Evolutionary conservation across 2,888 invertebrate species (phyloP), one percentile per base, ranked within the genome.

Genomic region (Digitonthophagus gazella): DNA sequence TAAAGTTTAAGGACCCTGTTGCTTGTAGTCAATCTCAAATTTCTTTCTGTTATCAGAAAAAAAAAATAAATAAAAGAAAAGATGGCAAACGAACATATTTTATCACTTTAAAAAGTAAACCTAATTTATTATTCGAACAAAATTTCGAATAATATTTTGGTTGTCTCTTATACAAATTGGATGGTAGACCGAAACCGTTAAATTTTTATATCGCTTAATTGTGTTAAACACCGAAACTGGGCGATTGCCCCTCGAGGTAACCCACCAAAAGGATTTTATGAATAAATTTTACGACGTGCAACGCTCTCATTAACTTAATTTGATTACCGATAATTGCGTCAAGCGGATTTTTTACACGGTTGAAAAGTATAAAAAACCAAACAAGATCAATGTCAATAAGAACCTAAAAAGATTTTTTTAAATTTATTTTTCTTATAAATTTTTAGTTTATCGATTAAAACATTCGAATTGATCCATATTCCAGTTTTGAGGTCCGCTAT

Each of bases 131-230:
- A n/a, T n/a, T n/a, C n/a, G n/a, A n/a, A n/a, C n/a, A n/a, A n/a
- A n/a, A n/a, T n/a, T n/a, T n/a, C n/a, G n/a, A n/a, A n/a, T n/a
- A n/a, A n/a, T n/a, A n/a, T n/a, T n/a, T n/a, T n/a, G n/a, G n/a
- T n/a, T n/a, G n/a, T n/a, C n/a, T n/a, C n/a, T 44, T 44, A 44
- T 8, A 11, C 6, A 44, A 44, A 44, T 44, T 44, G 28, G 28
- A 44, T 44, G 28, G 28, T 11, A 44, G 28, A 44, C 11, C 11
- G 28, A 6, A 44, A 22, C 28, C 28, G 28, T 44, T 44, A 61
- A 61, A 61, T 61, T n/a, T 61, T 61, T 61, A 61, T 20, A 61
- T 18, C 61, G 61, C 61, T 61, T 61, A 61, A 61, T 61, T 61
- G 61, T 61, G 61, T 61, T 61, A 61, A n/a, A 61, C 19, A 19